phyloP scores from a whole-genome alignment of 1,140 invertebrate species.

The Drosophila lini region DNA sequence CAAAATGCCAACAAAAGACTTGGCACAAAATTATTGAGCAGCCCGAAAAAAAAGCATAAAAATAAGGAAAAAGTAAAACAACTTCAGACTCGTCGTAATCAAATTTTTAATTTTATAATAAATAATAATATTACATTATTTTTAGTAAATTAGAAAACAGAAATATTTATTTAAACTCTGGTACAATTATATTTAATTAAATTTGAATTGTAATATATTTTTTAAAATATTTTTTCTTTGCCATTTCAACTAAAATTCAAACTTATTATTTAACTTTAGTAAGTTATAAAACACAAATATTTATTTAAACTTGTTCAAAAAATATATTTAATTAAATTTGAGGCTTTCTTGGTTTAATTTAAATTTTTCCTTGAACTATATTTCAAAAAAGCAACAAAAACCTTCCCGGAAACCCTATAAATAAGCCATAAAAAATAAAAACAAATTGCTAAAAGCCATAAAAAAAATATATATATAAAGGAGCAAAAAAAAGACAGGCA shows the following conservation, averaged over 20 bases:
- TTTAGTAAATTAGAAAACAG: not conserved
- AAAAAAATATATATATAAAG: constrained; percentile 1
- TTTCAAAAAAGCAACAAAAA: not conserved
- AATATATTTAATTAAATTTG: not conserved
- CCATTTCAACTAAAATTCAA: too few species aligned
- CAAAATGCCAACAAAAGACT: constrained; percentile 69
- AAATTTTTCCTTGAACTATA: constrained; percentile 4
- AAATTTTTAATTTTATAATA: too few species aligned
- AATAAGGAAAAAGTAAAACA: constrained; percentile 12
- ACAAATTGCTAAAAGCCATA: constrained; percentile 1
- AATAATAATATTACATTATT: too few species aligned
- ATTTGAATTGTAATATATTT: not conserved
- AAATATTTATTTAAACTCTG: not conserved
- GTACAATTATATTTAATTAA: too few species aligned
- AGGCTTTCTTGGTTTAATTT: not conserved
- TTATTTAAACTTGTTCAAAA: not conserved
- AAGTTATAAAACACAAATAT: not conserved
- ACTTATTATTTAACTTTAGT: not conserved
- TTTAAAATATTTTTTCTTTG: not conserved
- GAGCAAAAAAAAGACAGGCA: constrained; percentile 11
- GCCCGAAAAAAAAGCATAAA: not conserved
- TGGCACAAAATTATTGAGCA: constrained; percentile 25
- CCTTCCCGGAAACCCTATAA: constrained; percentile 27
- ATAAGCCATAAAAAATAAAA: constrained; percentile 23
- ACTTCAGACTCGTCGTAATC: constrained; percentile 22